Conservation (phyloP, 2,888 invertebrate species). For the Apamea crenata region DNA sequence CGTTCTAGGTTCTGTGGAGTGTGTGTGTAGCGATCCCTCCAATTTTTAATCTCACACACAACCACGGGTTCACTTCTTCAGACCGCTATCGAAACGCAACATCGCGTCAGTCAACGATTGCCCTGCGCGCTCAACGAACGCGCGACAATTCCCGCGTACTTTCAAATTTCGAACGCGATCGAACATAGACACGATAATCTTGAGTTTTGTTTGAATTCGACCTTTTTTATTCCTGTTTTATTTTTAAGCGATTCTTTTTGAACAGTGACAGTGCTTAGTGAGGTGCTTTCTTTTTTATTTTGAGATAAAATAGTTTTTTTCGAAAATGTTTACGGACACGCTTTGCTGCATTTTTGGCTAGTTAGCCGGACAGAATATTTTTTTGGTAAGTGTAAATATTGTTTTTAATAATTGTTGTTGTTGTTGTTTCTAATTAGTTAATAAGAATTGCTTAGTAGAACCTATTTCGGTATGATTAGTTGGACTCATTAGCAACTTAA, state of each 20-base stretch:
- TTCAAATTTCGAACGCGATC: constrained; percentile 75
- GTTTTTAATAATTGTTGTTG: no score
- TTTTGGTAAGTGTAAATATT: constrained; percentile 62
- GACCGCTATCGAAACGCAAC: constrained; percentile 51
- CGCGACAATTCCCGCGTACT: constrained; percentile 70
- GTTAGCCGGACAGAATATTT: constrained; percentile 38
- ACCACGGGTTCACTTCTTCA: constrained; percentile 58
- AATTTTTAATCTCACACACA: constrained; percentile 70
- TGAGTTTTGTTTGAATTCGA: constrained; percentile 56
- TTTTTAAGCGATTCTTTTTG: constrained; percentile 50
- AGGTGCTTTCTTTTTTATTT: constrained; percentile 60
- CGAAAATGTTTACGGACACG: constrained; percentile 62
- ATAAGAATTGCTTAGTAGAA: constrained; percentile 23
- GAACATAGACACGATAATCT: constrained; percentile 72
- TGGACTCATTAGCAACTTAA: not conserved
- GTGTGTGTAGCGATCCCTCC: constrained; percentile 71
- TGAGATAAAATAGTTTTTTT: constrained; percentile 38
- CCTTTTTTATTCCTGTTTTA: constrained; percentile 31
- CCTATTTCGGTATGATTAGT: not conserved
- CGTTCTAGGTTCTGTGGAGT: constrained; percentile 55
- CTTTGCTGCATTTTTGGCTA: constrained; percentile 65
- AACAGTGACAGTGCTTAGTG: constrained; percentile 65
- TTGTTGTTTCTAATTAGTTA: constrained; percentile 41
- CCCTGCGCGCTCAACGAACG: constrained; percentile 75
- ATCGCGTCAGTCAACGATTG: constrained; percentile 75